Percentiles rank a stretch among this genome's conserved stretches.
phyloP scores from a whole-genome alignment of 2,888 invertebrate genomes.

The Tetanocera ferruginea region DNA sequence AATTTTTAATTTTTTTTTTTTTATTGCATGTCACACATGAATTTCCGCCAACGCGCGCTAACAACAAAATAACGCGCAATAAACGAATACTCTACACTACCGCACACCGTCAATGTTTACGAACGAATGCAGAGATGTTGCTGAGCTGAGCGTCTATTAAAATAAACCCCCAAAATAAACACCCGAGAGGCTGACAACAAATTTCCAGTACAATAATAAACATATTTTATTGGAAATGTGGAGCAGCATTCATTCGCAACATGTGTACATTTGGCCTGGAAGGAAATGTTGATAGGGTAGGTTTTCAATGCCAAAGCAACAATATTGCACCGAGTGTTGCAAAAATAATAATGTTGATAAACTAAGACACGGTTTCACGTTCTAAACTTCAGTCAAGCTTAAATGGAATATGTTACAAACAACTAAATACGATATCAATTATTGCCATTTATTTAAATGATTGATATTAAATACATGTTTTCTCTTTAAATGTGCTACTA shows the following conservation, averaged over 20 bases:
- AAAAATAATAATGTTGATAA: no score
- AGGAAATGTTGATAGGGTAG: background rate
- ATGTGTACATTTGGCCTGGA: slow-evolving; percentile 1
- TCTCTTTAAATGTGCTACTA: no score
- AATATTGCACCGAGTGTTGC: no score
- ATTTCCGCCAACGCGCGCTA: background rate
- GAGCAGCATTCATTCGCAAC: slow-evolving; percentile 46
- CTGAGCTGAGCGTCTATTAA: slow-evolving; percentile 44
- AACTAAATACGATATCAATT: no score
- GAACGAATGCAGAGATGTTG: slow-evolving; percentile 53
- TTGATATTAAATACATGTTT: no score
- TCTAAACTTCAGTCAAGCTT: no score
- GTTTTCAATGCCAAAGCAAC: background rate
- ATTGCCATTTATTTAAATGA: no score
- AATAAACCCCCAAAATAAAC: slow-evolving; percentile 47
- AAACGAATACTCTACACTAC: background rate
- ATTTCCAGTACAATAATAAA: slow-evolving; percentile 51
- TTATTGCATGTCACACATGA: background rate
- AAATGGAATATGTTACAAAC: no score
- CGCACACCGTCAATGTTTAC: slow-evolving; percentile 53
- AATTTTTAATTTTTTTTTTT: background rate
- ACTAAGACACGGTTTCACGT: no score
- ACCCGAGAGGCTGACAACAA: slow-evolving; percentile 22
- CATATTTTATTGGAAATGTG: slow-evolving; percentile 47
- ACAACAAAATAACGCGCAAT: background rate